Percentiles rank a stretch among this genome's conserved stretches.
phyloP scores from a whole-genome alignment of 1,140 invertebrate species.

The Dreissena rostriformis region DNA sequence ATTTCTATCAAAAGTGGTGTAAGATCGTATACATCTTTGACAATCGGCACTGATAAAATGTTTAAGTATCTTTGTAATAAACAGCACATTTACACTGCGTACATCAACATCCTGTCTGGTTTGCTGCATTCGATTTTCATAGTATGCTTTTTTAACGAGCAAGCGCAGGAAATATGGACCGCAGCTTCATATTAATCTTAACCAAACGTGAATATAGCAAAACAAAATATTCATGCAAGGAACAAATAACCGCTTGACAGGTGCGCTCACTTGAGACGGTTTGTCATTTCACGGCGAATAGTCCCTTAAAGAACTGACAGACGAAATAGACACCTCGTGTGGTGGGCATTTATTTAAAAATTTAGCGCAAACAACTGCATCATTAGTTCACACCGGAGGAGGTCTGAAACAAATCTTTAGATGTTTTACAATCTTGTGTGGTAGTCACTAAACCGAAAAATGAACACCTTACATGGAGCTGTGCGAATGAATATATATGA shows the following conservation, averaged over 20 bases:
- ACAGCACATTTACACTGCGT: background rate
- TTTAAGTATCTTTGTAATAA: background rate
- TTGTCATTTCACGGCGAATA: constrained; percentile 50
- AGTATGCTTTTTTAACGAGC: background rate
- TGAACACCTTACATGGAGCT: constrained; percentile 19
- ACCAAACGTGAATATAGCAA: constrained; percentile 6
- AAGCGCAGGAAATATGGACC: constrained; percentile 2
- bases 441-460: constrained; percentile 42
- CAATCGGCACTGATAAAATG: background rate
- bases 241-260: constrained; percentile 49
- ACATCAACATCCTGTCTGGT: background rate
- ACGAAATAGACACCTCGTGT: constrained; percentile 1
- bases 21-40: background rate
- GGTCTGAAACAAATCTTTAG: constrained; percentile 8
- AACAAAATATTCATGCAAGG: constrained; percentile 31
- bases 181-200: constrained; percentile 14
- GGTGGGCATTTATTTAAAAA: too few relatives aligned
- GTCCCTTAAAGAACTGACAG: background rate
- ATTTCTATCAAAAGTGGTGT: background rate
- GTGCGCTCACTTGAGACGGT: constrained; percentile 21
- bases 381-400: constrained; percentile 14
- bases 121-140: background rate
- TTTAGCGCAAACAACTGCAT: constrained; percentile 6
- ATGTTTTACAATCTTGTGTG: constrained; percentile 25
- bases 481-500: background rate